Evolutionary conservation across 2,797 vertebrate species (phyloP).

Genomic region (Semotilus atromaculatus): DNA sequence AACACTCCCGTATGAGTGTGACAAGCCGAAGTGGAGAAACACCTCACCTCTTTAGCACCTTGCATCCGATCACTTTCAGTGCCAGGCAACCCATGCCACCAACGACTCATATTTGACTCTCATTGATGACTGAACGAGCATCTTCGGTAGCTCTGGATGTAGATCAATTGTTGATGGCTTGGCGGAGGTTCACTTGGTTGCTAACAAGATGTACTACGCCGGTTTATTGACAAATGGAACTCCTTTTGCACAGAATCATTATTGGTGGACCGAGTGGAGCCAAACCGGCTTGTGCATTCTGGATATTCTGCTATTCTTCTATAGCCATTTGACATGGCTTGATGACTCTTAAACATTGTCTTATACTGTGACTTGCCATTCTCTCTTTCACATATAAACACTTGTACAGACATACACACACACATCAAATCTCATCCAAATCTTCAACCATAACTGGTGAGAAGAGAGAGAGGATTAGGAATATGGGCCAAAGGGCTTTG

Average conservation of each 20-base stretch:
- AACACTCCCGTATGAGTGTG: slow-evolving; percentile 61
- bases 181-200: slow-evolving; percentile 23
- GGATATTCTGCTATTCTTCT: background rate
- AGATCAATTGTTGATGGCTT: slow-evolving; percentile 32
- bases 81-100: slow-evolving; percentile 32
- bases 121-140: background rate
- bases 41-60: slow-evolving; percentile 38
- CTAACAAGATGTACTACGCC: background rate
- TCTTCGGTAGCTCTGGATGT: slow-evolving; percentile 33
- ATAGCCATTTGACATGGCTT: slow-evolving; percentile 14
- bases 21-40: slow-evolving; percentile 25
- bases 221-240: background rate
- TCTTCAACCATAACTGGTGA: slow-evolving; percentile 10
- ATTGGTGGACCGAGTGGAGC: background rate
- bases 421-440: slow-evolving; percentile 26
- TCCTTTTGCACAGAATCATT: slow-evolving; percentile 15
- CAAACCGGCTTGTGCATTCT: slow-evolving; percentile 22
- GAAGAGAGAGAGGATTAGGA: slow-evolving; percentile 20
- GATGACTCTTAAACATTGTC: slow-evolving; percentile 35
- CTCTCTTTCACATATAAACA: slow-evolving; percentile 24
- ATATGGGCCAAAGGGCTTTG: slow-evolving; percentile 28
- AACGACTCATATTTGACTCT: slow-evolving; percentile 13
- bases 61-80: slow-evolving; percentile 48
- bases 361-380: slow-evolving; percentile 45
- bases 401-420: slow-evolving; percentile 21